Percentiles rank a stretch among this genome's conserved stretches.
Conservation (phyloP, 1,140 invertebrate genomes). For the Anastatus disparis region DNA sequence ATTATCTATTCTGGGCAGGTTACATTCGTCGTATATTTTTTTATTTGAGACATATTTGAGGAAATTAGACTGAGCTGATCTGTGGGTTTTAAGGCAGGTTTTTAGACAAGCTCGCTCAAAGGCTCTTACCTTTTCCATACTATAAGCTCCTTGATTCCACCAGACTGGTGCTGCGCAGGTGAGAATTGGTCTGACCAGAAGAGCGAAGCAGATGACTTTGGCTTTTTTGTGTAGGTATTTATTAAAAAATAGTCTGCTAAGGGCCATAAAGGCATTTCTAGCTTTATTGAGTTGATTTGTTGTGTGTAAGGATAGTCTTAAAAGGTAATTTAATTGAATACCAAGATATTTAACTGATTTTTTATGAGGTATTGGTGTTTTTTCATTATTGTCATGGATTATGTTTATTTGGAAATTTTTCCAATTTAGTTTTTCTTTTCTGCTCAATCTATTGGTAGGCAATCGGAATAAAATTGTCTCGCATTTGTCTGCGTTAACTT, state of each 20-base stretch:
- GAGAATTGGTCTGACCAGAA: constrained; percentile 15
- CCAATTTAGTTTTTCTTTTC: not conserved
- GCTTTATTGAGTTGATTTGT: not conserved
- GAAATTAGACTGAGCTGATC: not conserved
- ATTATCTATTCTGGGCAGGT: constrained; percentile 5
- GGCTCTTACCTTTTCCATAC: constrained; percentile 18
- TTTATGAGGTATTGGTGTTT: not conserved
- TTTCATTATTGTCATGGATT: not conserved
- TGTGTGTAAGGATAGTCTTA: not conserved
- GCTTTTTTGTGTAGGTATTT: constrained; percentile 35
- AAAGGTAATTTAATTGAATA: not conserved
- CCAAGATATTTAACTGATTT: constrained; percentile 28
- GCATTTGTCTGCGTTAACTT: constrained; percentile 1
- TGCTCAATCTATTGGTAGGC: not conserved
- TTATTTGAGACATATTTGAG: not conserved
- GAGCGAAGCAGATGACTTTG: constrained; percentile 39
- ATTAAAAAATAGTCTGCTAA: constrained; percentile 28
- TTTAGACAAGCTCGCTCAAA: not conserved
- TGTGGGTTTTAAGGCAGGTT: not conserved
- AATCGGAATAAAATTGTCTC: not conserved
- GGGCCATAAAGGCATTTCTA: constrained; percentile 10
- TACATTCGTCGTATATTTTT: constrained; percentile 3
- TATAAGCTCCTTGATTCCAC: not conserved
- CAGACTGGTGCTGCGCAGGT: constrained; percentile 21
- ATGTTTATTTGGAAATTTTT: not conserved